These are phyloP conservation scores for Eospalax fontanierii DNA, from an alignment of 2,797 vertebrate genomes.

Conservation along the genomic window DNA sequence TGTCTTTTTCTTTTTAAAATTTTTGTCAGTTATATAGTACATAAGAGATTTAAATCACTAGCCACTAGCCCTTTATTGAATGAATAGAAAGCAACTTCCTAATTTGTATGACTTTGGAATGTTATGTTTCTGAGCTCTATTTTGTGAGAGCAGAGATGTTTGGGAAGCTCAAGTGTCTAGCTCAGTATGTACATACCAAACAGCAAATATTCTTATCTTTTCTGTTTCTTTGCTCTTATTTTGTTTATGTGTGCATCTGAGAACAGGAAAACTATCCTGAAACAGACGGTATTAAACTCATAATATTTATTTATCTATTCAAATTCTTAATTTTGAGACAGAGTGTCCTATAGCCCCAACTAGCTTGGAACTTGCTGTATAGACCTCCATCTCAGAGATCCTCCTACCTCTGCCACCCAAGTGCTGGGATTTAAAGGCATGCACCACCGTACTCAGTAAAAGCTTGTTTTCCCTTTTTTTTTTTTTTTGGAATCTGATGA, in stretches of 20 bases:
- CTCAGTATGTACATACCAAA: background rate
- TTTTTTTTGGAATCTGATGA: constrained; percentile 47
- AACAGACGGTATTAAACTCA: background rate
- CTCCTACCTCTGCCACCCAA: background rate
- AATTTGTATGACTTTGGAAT: constrained; percentile 13
- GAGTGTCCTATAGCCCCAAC: background rate
- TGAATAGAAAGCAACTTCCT: background rate
- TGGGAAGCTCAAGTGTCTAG: background rate
- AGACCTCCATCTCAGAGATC: background rate
- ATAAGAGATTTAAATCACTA: constrained; percentile 28
- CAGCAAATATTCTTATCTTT: background rate
- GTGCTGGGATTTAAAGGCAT: background rate
- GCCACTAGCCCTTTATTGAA: background rate
- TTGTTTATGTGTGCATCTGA: background rate
- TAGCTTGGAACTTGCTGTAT: background rate
- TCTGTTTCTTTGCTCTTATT: background rate
- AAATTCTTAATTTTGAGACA: background rate
- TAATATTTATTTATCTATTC: background rate
- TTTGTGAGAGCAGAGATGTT: constrained; percentile 37
- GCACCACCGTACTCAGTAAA: background rate
- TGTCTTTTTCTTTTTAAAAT: background rate
- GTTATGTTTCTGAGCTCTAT: background rate
- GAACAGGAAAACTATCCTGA: background rate
- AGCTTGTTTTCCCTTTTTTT: constrained; percentile 41
- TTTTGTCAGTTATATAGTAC: background rate